Conservation (phyloP, 1,140 invertebrate genomes). For the Plodia interpunctella region DNA sequence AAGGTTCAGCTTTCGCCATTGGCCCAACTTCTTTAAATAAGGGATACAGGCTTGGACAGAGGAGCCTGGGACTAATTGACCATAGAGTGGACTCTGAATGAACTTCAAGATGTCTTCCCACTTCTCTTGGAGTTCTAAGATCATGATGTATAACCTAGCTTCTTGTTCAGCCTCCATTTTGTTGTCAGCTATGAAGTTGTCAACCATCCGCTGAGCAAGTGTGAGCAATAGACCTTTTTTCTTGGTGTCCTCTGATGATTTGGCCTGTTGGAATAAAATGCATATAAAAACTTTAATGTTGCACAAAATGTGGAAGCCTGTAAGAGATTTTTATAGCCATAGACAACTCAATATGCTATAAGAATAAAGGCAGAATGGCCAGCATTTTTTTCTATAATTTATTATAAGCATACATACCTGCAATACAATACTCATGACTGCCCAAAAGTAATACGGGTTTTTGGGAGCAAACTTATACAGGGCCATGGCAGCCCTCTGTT, state of each 20-base stretch:
- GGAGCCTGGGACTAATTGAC: slow-evolving; percentile 79
- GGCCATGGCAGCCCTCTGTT: slow-evolving; percentile 91
- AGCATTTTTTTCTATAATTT: no score
- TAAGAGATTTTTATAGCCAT: no score
- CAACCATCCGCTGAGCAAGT: slow-evolving; percentile 90
- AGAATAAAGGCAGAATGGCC: no score
- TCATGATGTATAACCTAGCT: slow-evolving; percentile 93
- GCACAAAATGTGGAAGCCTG: no score
- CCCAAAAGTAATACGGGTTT: slow-evolving; percentile 99
- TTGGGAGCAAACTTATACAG: slow-evolving; percentile 95
- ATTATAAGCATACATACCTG: slow-evolving; percentile 79
- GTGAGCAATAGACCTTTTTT: slow-evolving; percentile 84
- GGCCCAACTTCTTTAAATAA: slow-evolving; percentile 84
- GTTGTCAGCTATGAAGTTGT: slow-evolving; percentile 92
- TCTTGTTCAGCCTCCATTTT: slow-evolving; percentile 96
- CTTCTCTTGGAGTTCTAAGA: slow-evolving; percentile 91
- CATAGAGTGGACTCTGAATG: slow-evolving; percentile 85
- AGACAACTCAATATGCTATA: no score
- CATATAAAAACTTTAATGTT: slow-evolving; percentile 6
- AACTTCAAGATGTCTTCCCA: slow-evolving; percentile 89
- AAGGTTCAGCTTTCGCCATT: slow-evolving; percentile 84
- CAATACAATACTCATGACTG: slow-evolving; percentile 96
- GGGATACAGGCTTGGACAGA: slow-evolving; percentile 83
- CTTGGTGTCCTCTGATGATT: slow-evolving; percentile 64
- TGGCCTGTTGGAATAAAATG: slow-evolving; percentile 45